phyloP scores from a whole-genome alignment of 2,888 invertebrate species.

The Coremacera marginata region DNA sequence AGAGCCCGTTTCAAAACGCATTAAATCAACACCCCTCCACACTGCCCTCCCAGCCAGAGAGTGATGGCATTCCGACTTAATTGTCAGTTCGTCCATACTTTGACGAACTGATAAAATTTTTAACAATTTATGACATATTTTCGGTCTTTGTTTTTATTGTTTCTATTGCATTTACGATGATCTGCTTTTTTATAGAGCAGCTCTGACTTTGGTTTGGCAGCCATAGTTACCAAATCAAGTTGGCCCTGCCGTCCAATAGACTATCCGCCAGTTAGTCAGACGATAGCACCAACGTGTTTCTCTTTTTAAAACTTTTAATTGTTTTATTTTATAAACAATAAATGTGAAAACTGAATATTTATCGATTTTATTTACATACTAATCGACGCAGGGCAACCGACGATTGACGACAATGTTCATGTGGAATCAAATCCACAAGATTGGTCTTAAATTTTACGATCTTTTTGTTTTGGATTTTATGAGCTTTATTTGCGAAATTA shows the following conservation, averaged over 20 bases:
- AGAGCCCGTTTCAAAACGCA: background rate
- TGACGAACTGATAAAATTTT: conserved; percentile 33
- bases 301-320: background rate
- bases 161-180: background rate
- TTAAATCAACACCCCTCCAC: background rate
- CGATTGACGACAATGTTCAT: too few relatives aligned
- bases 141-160: background rate
- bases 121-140: conserved; percentile 20
- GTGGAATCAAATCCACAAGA: too few relatives aligned
- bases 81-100: conserved; percentile 6
- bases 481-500: background rate
- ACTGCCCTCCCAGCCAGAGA: background rate
- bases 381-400: too few relatives aligned
- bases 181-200: conserved; percentile 10
- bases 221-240: background rate
- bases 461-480: conserved; percentile 8
- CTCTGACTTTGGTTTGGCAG: background rate
- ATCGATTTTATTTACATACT: too few relatives aligned
- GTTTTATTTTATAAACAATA: background rate
- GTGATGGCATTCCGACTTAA: background rate
- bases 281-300: background rate
- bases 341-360: too few relatives aligned
- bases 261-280: background rate
- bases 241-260: background rate
- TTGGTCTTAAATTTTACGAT: conserved; percentile 1